These are phyloP conservation scores for Nymphalis urticae DNA, from an alignment of 2,888 invertebrate genomes.

Conservation along the genomic window DNA sequence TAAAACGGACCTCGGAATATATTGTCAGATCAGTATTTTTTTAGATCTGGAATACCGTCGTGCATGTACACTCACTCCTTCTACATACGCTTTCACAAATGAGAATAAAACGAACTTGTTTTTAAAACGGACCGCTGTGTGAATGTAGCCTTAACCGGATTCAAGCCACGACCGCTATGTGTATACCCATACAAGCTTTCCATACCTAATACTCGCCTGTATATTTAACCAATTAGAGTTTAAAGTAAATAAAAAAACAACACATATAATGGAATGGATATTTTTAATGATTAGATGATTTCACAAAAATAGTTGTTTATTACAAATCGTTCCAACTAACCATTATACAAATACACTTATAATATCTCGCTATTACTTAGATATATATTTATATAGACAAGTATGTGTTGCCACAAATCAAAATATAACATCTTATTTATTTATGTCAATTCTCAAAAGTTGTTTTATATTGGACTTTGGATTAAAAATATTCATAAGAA, in stretches of 20 bases:
- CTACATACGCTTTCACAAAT: too few species aligned
- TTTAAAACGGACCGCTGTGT: too few species aligned
- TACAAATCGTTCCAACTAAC: slow-evolving; percentile 36
- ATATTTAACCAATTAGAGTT: background rate
- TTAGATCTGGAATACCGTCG: too few species aligned
- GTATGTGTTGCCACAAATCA: background rate
- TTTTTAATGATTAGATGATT: slow-evolving; percentile 70
- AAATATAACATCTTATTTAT: background rate
- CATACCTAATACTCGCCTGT: too few species aligned
- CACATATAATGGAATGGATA: slow-evolving; percentile 57
- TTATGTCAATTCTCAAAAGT: slow-evolving; percentile 5
- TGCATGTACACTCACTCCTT: too few species aligned
- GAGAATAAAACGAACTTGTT: too few species aligned
- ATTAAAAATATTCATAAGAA: too few species aligned
- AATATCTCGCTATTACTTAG: slow-evolving; percentile 24
- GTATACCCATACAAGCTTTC: too few species aligned
- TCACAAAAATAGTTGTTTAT: slow-evolving; percentile 59
- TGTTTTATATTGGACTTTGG: background rate
- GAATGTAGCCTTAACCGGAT: too few species aligned
- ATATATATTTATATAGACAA: background rate
- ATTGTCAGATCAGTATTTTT: too few species aligned
- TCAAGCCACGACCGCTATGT: too few species aligned
- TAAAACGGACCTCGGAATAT: too few species aligned
- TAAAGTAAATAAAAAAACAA: slow-evolving; percentile 41
- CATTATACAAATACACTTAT: slow-evolving; percentile 18